These are phyloP conservation scores for Ernsta delagoae DNA, from an alignment of 2,888 invertebrate genomes.

Conservation along the genomic window DNA sequence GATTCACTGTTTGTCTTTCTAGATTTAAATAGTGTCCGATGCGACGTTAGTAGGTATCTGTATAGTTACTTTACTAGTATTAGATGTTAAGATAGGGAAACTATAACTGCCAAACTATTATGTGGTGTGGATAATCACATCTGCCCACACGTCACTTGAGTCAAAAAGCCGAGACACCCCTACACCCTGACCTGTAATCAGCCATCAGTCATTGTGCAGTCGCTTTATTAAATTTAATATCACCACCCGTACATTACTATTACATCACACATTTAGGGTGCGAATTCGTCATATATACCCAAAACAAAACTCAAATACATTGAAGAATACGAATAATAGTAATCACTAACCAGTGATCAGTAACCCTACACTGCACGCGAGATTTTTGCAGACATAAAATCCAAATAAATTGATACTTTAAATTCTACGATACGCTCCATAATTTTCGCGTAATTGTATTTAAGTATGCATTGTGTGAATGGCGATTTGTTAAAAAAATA, in stretches of 20 bases:
- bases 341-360: conserved; percentile 57
- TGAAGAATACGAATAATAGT: conserved; percentile 39
- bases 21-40: too few relatives aligned
- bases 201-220: conserved; percentile 43
- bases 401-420: conserved; percentile 57
- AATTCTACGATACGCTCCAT: conserved; percentile 10
- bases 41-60: too few relatives aligned
- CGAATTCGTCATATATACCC: conserved; percentile 68
- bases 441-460: conserved; percentile 16
- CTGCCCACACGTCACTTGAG: conserved; percentile 70
- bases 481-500: conserved; percentile 7
- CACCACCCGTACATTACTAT: conserved; percentile 16
- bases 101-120: too few relatives aligned
- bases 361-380: conserved; percentile 60
- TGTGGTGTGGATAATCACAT: conserved; percentile 73
- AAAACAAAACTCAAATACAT: conserved; percentile 61
- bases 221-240: conserved; percentile 32
- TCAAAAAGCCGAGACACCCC: conserved; percentile 60
- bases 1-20: too few relatives aligned
- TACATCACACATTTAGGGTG: conserved; percentile 36
- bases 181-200: conserved; percentile 69
- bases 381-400: conserved; percentile 35
- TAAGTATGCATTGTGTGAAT: background rate
- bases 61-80: too few relatives aligned
- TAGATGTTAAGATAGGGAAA: too few relatives aligned